Evolutionary conservation across 2,888 invertebrate species (phyloP).

Genomic region (Mesodorylaimus sp.): DNA sequence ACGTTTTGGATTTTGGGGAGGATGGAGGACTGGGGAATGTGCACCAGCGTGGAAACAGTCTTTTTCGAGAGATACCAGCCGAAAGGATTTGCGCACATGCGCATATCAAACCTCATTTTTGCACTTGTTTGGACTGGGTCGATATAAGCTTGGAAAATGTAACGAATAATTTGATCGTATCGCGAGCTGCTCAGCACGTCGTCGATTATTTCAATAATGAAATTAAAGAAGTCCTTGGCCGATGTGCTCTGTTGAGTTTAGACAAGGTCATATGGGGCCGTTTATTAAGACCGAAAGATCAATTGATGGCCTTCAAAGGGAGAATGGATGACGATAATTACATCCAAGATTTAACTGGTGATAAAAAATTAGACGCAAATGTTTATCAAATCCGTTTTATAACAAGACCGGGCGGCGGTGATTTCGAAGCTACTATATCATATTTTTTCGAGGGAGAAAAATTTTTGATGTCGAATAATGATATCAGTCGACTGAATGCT

Average conservation of each 20-base stretch:
- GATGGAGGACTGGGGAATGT: background rate
- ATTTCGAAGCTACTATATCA: slow-evolving; percentile 24
- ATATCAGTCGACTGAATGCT: slow-evolving; percentile 24
- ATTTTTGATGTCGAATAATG: slow-evolving; percentile 16
- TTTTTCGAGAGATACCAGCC: slow-evolving; percentile 9
- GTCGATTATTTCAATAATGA: slow-evolving; percentile 17
- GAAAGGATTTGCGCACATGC: slow-evolving; percentile 9
- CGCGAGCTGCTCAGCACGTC: slow-evolving; percentile 14
- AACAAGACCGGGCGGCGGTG: slow-evolving; percentile 21
- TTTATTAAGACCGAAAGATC: slow-evolving; percentile 16
- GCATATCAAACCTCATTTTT: slow-evolving; percentile 10
- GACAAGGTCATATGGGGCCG: slow-evolving; percentile 19
- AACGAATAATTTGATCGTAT: slow-evolving; percentile 12
- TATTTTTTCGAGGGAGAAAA: slow-evolving; percentile 11
- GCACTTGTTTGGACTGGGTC: slow-evolving; percentile 9
- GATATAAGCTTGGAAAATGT: slow-evolving; percentile 9
- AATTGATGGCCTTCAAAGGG: slow-evolving; percentile 16
- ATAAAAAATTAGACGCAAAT: slow-evolving; percentile 14
- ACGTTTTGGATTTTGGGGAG: background rate
- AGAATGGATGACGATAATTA: slow-evolving; percentile 18
- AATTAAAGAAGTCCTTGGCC: slow-evolving; percentile 12
- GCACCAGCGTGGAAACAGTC: background rate
- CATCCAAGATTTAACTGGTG: slow-evolving; percentile 10
- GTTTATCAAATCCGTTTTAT: slow-evolving; percentile 19
- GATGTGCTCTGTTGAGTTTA: slow-evolving; percentile 10